Conservation (phyloP, 2,797 vertebrate genomes). For the Gastrophryne carolinensis region DNA sequence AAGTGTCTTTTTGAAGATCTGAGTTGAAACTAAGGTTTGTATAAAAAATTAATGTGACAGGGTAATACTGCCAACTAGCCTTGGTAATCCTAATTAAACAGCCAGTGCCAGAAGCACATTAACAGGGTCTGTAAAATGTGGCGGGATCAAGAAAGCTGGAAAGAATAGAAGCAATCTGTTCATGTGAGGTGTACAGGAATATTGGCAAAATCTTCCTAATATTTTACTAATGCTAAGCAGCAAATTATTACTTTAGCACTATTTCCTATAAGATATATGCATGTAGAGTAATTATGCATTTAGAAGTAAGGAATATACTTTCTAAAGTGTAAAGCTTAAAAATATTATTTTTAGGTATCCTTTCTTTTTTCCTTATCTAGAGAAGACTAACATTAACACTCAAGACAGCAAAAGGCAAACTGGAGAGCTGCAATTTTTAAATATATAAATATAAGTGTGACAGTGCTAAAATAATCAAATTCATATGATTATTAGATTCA, state of each 20-base stretch:
- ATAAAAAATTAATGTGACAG: constrained; percentile 40
- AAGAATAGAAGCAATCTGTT: constrained; percentile 40
- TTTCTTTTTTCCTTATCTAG: too few relatives aligned
- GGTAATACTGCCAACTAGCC: constrained; percentile 38
- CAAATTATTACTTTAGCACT: not conserved
- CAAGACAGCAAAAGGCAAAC: too few relatives aligned
- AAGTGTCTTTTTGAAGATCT: constrained; percentile 31
- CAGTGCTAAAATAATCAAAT: too few relatives aligned
- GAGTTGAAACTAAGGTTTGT: constrained; percentile 45
- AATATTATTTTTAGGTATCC: too few relatives aligned
- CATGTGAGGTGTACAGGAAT: constrained; percentile 25
- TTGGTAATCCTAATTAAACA: constrained; percentile 46
- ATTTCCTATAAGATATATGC: too few relatives aligned
- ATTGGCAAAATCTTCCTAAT: not conserved
- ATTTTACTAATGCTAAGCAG: not conserved
- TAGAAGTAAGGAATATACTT: too few relatives aligned
- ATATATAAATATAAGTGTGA: too few relatives aligned
- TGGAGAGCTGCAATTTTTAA: too few relatives aligned
- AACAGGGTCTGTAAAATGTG: constrained; percentile 42
- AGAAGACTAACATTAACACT: too few relatives aligned
- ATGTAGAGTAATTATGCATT: too few relatives aligned
- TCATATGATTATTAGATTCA: too few relatives aligned
- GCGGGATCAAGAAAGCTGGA: constrained; percentile 31
- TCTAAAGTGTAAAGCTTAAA: too few relatives aligned
- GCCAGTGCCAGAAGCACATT: constrained; percentile 45